Conservation (phyloP, 2,113 vertebrate species). For the Xyliphius kryptos region DNA sequence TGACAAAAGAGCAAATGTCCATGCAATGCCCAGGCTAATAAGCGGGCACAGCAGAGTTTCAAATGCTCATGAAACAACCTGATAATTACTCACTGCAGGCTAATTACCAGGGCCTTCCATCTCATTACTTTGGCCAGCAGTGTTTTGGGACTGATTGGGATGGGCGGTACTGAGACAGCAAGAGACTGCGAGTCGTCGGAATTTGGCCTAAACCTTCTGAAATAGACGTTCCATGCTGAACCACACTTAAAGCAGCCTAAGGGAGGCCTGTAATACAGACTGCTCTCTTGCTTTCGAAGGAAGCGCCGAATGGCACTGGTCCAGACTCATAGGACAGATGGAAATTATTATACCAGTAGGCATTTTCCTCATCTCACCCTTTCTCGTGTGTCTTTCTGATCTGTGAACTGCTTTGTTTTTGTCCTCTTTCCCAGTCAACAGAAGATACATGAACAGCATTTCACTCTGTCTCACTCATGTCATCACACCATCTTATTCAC, state of each 20-base stretch:
- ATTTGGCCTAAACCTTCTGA: constrained; percentile 55
- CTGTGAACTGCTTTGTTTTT: not conserved
- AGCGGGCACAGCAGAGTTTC: constrained; percentile 38
- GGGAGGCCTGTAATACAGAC: constrained; percentile 56
- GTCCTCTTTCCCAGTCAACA: constrained; percentile 21
- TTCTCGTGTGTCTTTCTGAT: constrained; percentile 18
- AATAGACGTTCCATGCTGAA: constrained; percentile 59
- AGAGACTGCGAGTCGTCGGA: constrained; percentile 46
- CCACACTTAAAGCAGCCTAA: constrained; percentile 60
- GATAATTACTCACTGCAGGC: constrained; percentile 51
- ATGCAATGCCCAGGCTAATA: constrained; percentile 7
- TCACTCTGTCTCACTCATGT: constrained; percentile 2
- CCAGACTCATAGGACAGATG: constrained; percentile 28
- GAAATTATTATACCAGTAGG: constrained; percentile 39
- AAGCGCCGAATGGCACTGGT: constrained; percentile 27
- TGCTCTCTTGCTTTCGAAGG: constrained; percentile 35
- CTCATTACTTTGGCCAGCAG: constrained; percentile 46
- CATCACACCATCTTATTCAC: too few relatives aligned
- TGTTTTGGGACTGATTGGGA: constrained; percentile 40
- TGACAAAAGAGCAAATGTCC: constrained; percentile 27
- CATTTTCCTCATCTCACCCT: constrained; percentile 14
- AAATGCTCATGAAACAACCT: constrained; percentile 56
- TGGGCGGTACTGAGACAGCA: constrained; percentile 47
- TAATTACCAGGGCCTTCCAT: constrained; percentile 55
- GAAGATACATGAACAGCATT: constrained; percentile 3